phyloP scores from a whole-genome alignment of 1,140 invertebrate genomes.

The Littorina saxatilis region DNA sequence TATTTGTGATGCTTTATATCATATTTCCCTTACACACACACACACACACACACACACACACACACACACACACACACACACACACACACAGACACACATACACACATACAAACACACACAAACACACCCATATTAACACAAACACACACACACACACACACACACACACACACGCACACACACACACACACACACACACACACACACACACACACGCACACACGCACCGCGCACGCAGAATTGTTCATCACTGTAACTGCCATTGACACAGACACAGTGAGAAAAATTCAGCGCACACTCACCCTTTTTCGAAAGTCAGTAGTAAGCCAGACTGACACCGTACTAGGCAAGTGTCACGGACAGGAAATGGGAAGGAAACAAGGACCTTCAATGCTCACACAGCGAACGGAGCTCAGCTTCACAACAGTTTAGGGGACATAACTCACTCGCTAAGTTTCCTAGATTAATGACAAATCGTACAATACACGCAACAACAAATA shows the following conservation, averaged over 20 bases:
- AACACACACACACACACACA: background rate
- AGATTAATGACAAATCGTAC: too few species aligned
- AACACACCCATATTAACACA: background rate
- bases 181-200: background rate
- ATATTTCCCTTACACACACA: background rate
- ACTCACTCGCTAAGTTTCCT: background rate
- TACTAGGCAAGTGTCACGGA: too few species aligned
- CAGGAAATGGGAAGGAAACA: too few species aligned
- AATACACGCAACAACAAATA: too few species aligned
- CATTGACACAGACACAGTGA: too few species aligned
- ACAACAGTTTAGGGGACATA: background rate
- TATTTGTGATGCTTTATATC: too few species aligned
- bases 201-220: constrained; percentile 4
- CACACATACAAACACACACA: background rate
- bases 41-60: constrained; percentile 12
- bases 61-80: constrained; percentile 6
- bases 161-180: constrained; percentile 15
- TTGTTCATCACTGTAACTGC: too few species aligned
- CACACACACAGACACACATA: background rate
- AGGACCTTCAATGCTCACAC: background rate
- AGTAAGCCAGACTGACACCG: too few species aligned
- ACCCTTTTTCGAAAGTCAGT: too few species aligned
- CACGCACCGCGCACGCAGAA: background rate
- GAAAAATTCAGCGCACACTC: too few species aligned
- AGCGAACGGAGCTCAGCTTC: background rate